Base-by-base conservation (phyloP, 1,140 invertebrate species). In the Globodera rostochiensis region DNA sequence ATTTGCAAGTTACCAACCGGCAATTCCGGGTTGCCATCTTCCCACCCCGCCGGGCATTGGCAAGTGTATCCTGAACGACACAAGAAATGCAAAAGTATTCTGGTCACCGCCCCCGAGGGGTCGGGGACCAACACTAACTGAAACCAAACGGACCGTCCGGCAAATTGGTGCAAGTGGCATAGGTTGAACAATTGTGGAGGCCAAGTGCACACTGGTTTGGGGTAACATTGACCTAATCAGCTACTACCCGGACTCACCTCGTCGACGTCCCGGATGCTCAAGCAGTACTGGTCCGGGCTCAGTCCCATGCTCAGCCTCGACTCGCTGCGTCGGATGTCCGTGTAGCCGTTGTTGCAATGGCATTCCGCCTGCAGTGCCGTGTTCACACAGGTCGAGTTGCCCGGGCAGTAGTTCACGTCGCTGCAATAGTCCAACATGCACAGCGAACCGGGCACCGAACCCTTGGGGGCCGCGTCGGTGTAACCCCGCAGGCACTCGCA, bases 401-500 rank as follows among this genome's bases (percentile, higher is more conserved):
- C 77, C 46, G 87, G 87, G 70, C 82, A 83, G 71, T 73, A 82
- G 47, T 21, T 84, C 47, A 89, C 87, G 69, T 89, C 88, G 79
- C 81, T 84, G 74, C 88, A 89, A 82, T 87, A 89, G 82, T 89
- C 88, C 53, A 90, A 71, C 36, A 85, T 85, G 76, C 88, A 89
- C 21, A 89, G 69, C 64, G 81, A 83, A 47, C 88, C 88, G 49
- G 89, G 87, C 50, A 89, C 80, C 49, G 82, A 13, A 70, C 85
- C 88, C 53, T 87, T 79, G 36, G 87, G 84, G 5, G 89, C 82
- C 47, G 85, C 83, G 70, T 89, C 88, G 49, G 84, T 83, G 80
- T 78, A 89, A 2, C 86, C 84, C 15, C 77, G 79, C 15, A 81
- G 64, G 73, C 87, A 88, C 82, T 88, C 84, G 73, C 89, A 89